Percentiles rank a stretch among this genome's conserved stretches.
Conservation (phyloP, 2,113 vertebrate genomes). For the Pseudorasbora parva region DNA sequence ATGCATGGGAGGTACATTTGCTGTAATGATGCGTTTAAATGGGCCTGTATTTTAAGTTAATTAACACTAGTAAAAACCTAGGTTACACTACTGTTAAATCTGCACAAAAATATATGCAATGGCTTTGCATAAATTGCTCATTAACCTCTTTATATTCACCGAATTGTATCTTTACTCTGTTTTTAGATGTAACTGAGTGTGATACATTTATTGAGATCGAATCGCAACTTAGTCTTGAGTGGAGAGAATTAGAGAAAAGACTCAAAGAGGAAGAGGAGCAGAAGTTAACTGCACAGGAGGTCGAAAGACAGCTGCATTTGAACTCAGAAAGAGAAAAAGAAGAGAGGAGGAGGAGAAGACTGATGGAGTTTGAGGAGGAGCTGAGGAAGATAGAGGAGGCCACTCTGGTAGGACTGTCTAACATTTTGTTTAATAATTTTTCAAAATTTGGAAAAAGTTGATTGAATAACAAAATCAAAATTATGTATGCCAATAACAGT, state of each 20-base stretch:
- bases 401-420: slow-evolving; percentile 71
- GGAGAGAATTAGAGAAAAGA: slow-evolving; percentile 72
- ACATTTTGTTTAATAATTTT: neutral
- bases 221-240: slow-evolving; percentile 69
- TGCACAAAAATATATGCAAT: neutral
- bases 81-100: neutral
- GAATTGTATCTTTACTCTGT: neutral
- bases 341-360: slow-evolving; percentile 64
- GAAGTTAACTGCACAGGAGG: slow-evolving; percentile 61
- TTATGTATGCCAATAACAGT: neutral
- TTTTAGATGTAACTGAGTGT: slow-evolving; percentile 52
- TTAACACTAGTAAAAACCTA: neutral
- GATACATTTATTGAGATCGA: slow-evolving; percentile 72
- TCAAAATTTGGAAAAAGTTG: neutral
- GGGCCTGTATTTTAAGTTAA: neutral
- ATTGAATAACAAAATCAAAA: neutral
- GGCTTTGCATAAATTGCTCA: neutral
- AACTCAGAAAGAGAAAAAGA: slow-evolving; percentile 72
- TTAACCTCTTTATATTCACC: neutral
- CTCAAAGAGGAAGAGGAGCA: slow-evolving; percentile 70
- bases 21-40: neutral
- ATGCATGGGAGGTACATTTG: slow-evolving; percentile 14
- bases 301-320: slow-evolving; percentile 64
- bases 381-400: slow-evolving; percentile 74
- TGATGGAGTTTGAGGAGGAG: slow-evolving; percentile 79